Evolutionary conservation across 1,140 invertebrate genomes (phyloP), one percentile per base, ranked within the genome.

Genomic region (Caenorhabditis briggsae): DNA sequence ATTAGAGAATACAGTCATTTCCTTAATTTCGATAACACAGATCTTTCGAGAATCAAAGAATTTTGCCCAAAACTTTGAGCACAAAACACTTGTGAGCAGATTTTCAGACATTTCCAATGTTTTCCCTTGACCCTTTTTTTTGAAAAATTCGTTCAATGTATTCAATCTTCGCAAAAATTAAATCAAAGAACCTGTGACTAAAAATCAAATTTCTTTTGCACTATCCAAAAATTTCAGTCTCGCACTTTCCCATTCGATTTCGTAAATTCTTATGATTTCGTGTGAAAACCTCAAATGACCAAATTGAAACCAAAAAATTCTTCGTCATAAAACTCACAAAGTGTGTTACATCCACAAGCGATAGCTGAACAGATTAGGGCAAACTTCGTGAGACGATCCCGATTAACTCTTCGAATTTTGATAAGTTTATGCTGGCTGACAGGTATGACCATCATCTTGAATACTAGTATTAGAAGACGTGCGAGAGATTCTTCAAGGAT

Each of bases 351-450:
- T 50, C 70, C 70, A 56, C 82, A 86, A 9, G 88, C 88, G 7
- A 85, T 25, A 11, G 88, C 50, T 16, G 88, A 89, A 23, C 65
- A 89, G 43, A 33, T 53, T 6, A 89, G n/a, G 8, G 88, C 84
- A 33, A 86, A 83, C 48, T 82, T 58, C 6, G 78, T 82, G 5
- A 89, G 65, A 11, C 58, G 78, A 46, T 61, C 59, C 2, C 88
- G 84, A 84, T 89, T 89, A 33, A 83, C 82, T 64, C 74, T 53
- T 50, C 83, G 53, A 16, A 89, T 89, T 83, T 89, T 89, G 59
- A 88, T 89, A 12, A 89, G 87, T 83, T 89, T 88, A 82, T 89
- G 88, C 25, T 88, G 87, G 25, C 64, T 74, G 33, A 88, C 88
- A 53, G 88, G 88, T 43, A 88, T 83, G 16, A 89, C 85, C 88